Percentiles rank a stretch among this genome's conserved stretches.
These are phyloP conservation scores for Oxytorus armatus DNA, from an alignment of 2,888 invertebrate genomes.

Conservation along the genomic window DNA sequence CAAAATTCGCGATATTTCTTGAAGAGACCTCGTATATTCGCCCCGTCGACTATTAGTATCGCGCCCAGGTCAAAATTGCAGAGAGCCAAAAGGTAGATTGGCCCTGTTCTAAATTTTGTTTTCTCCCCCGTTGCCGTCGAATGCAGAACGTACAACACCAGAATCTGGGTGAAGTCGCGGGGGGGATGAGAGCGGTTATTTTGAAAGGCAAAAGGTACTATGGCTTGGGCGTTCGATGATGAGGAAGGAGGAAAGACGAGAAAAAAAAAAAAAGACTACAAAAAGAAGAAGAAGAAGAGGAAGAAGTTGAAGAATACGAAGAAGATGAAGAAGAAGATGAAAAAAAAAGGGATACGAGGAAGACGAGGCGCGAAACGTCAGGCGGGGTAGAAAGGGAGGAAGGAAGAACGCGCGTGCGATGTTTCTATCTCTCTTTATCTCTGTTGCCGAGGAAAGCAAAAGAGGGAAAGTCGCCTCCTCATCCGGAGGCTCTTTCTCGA, in stretches of 20 bases:
- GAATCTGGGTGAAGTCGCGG: constrained; percentile 60
- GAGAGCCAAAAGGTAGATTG: constrained; percentile 52
- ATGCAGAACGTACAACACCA: constrained; percentile 50
- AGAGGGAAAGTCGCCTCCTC: constrained; percentile 53
- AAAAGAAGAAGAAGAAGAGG: constrained; percentile 51
- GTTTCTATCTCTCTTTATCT: constrained; percentile 24
- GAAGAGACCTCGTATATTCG: no score
- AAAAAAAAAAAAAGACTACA: background rate
- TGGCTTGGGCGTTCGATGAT: constrained; percentile 54
- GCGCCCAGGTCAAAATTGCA: constrained; percentile 60
- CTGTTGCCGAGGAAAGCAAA: constrained; percentile 20
- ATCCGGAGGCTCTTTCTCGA: constrained; percentile 58
- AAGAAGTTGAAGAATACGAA: constrained; percentile 50
- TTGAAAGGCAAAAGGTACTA: constrained; percentile 34
- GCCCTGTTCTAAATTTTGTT: constrained; percentile 4
- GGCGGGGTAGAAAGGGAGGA: constrained; percentile 20
- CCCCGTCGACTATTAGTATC: constrained; percentile 48
- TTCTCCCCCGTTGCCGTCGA: constrained; percentile 51
- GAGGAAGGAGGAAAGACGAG: constrained; percentile 26
- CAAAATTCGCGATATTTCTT: no score
- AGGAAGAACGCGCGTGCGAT: constrained; percentile 60
- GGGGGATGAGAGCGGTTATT: constrained; percentile 51
- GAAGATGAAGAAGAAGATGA: constrained; percentile 60
- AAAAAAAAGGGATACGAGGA: constrained; percentile 27
- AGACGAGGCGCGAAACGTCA: constrained; percentile 32